Evolutionary conservation across 2,797 vertebrate species (phyloP).

Genomic region (Zalophus californianus): DNA sequence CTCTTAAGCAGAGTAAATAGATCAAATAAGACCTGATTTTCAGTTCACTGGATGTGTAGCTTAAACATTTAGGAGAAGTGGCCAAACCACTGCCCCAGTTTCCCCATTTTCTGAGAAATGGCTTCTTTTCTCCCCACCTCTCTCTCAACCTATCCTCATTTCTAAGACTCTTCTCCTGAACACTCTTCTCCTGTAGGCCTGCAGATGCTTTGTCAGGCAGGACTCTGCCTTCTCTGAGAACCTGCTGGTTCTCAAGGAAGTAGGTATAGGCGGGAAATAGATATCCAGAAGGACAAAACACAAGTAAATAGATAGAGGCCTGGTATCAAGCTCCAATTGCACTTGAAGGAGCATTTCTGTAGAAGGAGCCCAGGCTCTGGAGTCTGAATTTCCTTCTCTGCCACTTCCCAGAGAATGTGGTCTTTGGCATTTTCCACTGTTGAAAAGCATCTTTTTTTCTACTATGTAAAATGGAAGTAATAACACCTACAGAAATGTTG

Average conservation of each 20-base stretch:
- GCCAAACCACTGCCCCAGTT: background rate
- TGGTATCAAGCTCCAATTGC: background rate
- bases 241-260: background rate
- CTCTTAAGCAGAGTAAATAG: background rate
- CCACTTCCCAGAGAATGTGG: background rate
- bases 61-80: background rate
- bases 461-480: background rate
- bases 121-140: too few relatives aligned
- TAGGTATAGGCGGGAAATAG: background rate
- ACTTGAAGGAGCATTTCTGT: background rate
- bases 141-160: background rate
- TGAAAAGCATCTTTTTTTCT: background rate
- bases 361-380: background rate
- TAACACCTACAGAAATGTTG: background rate
- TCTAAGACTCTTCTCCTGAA: background rate
- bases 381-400: background rate
- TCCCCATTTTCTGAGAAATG: background rate
- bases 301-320: background rate
- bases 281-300: background rate
- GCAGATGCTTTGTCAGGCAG: background rate
- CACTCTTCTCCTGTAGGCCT: background rate
- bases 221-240: background rate
- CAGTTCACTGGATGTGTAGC: background rate
- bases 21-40: background rate
- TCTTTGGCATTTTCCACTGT: background rate